phyloP scores from a whole-genome alignment of 2,888 invertebrate species.

The Calephelis perditalis region DNA sequence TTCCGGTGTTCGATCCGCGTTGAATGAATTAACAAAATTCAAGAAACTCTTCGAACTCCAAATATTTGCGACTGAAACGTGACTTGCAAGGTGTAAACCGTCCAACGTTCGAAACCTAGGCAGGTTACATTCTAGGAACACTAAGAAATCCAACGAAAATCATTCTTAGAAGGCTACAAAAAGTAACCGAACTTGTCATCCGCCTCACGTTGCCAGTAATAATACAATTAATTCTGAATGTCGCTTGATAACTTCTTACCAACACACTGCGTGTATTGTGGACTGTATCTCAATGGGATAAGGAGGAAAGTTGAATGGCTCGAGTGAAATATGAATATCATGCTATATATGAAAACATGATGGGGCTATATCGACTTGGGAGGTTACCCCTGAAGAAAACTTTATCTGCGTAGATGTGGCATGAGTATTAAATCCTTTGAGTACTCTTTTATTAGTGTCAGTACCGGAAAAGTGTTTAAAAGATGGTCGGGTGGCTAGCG shows the following conservation, averaged over 20 bases:
- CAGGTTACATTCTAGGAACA: conserved; percentile 43
- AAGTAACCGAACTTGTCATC: conserved; percentile 53
- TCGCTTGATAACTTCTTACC: conserved; percentile 44
- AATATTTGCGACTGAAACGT: neutral
- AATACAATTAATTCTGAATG: conserved; percentile 72
- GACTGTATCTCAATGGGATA: conserved; percentile 26
- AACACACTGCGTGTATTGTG: conserved; percentile 29
- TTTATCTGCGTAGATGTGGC: conserved; percentile 36
- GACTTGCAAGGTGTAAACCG: neutral
- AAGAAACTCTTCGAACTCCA: conserved; percentile 11
- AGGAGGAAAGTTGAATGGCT: conserved; percentile 27
- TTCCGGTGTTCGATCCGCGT: too few relatives aligned
- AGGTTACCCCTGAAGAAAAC: conserved; percentile 52
- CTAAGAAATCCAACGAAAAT: conserved; percentile 44
- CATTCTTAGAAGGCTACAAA: conserved; percentile 53
- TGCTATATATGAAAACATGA: conserved; percentile 44
- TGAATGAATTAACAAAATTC: neutral
- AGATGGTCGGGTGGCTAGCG: too few relatives aligned
- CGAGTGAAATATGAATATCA: conserved; percentile 25
- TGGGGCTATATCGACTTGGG: conserved; percentile 49
- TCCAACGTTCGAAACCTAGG: conserved; percentile 27
- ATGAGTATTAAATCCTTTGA: conserved; percentile 22
- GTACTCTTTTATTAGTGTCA: neutral
- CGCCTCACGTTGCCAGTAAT: conserved; percentile 54
- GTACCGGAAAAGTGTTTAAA: too few relatives aligned